Evolutionary conservation across 2,888 invertebrate species (phyloP).

Genomic region (Homarus gammarus): DNA sequence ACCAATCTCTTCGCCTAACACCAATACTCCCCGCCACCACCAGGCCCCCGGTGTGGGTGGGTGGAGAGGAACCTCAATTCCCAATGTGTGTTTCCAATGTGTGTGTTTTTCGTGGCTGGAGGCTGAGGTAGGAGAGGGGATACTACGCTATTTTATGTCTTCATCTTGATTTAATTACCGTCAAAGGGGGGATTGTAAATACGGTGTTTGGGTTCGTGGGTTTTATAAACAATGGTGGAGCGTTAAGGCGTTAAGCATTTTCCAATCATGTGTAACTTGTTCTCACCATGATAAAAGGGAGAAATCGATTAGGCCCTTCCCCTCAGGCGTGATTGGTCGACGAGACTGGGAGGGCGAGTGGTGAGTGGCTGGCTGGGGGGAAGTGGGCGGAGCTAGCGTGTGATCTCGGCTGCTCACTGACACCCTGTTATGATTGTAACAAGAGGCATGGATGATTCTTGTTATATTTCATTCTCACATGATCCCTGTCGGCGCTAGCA

Average conservation of each 20-base stretch:
- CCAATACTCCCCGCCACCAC: conserved; percentile 30
- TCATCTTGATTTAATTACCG: conserved; percentile 23
- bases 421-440: conserved; percentile 66
- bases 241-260: conserved; percentile 67
- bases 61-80: conserved; percentile 31
- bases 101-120: conserved; percentile 28
- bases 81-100: conserved; percentile 51
- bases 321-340: conserved; percentile 61
- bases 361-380: conserved; percentile 38
- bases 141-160: background rate
- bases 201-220: conserved; percentile 11
- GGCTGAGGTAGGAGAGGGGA: background rate
- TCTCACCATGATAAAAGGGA: conserved; percentile 72
- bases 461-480: conserved; percentile 70
- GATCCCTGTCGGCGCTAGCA: conserved; percentile 62
- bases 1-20: conserved; percentile 56
- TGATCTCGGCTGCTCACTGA: conserved; percentile 62
- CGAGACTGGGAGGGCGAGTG: conserved; percentile 23
- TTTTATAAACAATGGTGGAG: conserved; percentile 62
- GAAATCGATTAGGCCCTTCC: conserved; percentile 72
- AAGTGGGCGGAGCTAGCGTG: conserved; percentile 43
- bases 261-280: conserved; percentile 75
- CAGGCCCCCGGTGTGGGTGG: conserved; percentile 31
- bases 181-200: conserved; percentile 15
- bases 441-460: conserved; percentile 70